A percentile compares a stretch with the other conserved stretches of the same genome.
Evolutionary conservation across 2,113 vertebrate genomes (phyloP).

Genomic region (Crotalus tigris): DNA sequence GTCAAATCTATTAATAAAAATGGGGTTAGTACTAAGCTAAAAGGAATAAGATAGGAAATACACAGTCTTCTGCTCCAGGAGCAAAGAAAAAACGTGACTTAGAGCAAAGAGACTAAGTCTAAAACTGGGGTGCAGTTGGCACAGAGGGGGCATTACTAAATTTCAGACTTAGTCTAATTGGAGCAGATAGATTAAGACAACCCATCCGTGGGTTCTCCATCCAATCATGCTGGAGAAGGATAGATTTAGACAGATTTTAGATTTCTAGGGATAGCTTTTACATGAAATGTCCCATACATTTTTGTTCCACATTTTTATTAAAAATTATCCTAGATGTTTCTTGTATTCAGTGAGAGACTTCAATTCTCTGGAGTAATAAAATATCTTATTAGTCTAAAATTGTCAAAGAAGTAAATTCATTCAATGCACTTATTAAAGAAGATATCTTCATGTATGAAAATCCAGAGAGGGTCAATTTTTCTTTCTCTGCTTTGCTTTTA

Average conservation of each 20-base stretch:
- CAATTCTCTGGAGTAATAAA: not conserved
- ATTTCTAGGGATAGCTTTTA: not conserved
- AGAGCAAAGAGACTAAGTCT: too few relatives aligned
- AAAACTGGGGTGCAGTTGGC: too few relatives aligned
- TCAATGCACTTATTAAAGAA: not conserved
- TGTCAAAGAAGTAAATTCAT: not conserved
- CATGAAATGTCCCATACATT: not conserved
- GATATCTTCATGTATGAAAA: not conserved
- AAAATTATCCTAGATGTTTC: not conserved
- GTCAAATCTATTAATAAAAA: too few relatives aligned
- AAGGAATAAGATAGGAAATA: too few relatives aligned
- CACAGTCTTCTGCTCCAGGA: too few relatives aligned
- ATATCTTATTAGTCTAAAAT: not conserved
- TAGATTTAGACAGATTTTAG: not conserved
- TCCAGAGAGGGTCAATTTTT: not conserved
- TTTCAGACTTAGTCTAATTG: too few relatives aligned
- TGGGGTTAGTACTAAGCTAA: too few relatives aligned
- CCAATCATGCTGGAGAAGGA: not conserved
- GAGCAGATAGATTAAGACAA: too few relatives aligned
- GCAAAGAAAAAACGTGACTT: too few relatives aligned
- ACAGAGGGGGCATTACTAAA: too few relatives aligned
- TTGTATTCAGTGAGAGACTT: not conserved
- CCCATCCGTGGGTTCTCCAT: too few relatives aligned
- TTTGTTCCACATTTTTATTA: not conserved
- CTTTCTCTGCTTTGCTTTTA: not conserved